Conservation (phyloP, 1,140 invertebrate species). For the Cherax destructor region DNA sequence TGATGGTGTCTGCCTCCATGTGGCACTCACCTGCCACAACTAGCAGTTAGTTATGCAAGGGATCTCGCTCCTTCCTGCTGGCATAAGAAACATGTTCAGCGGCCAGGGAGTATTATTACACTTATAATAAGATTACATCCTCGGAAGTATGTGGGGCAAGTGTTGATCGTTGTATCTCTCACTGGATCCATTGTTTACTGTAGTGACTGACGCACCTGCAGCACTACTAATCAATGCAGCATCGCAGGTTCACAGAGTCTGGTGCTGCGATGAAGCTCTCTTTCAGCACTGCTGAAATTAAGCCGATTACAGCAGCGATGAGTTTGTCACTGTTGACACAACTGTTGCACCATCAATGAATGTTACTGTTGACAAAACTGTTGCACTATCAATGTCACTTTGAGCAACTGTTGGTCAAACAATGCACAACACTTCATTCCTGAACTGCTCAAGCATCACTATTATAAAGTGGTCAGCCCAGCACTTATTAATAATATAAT, state of each 20-base stretch:
- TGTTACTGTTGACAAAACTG: neutral
- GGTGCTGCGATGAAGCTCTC: neutral
- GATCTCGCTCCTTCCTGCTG: neutral
- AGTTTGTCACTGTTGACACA: no score
- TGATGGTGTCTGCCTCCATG: neutral
- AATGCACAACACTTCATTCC: no score
- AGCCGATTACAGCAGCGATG: no score
- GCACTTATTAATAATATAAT: no score
- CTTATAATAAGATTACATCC: no score
- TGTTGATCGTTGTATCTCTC: no score
- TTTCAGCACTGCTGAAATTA: neutral
- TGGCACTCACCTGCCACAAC: neutral
- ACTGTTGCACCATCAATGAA: neutral
- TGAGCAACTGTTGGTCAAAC: no score
- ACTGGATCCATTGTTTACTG: no score
- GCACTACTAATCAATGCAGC: neutral
- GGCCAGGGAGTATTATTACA: no score
- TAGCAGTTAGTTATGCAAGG: neutral
- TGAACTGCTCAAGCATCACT: no score
- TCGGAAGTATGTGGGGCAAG: no score
- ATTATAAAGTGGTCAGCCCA: no score
- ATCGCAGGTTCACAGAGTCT: neutral
- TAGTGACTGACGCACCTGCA: neutral
- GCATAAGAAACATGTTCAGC: neutral
- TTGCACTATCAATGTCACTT: neutral